phyloP scores from a whole-genome alignment of 23 tunicate genomes.

The Styela plicata region DNA sequence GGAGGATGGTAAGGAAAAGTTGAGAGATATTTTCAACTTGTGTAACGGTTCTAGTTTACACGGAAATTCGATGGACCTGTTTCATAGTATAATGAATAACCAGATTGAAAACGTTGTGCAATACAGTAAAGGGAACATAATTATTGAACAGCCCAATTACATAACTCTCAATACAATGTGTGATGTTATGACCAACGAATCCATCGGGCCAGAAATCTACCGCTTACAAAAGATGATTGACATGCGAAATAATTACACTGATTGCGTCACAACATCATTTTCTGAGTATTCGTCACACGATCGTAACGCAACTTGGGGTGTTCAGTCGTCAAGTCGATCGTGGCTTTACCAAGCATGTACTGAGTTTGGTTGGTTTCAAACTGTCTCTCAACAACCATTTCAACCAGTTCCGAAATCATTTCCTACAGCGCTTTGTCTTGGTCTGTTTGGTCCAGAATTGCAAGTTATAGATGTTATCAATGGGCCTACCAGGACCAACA shows the following conservation, averaged over 20 bases:
- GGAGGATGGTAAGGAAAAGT: constrained; percentile 15
- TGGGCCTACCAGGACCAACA: neutral
- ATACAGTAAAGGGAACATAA: constrained; percentile 59
- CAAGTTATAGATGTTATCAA: neutral
- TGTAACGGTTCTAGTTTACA: constrained; percentile 4
- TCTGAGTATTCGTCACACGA: neutral
- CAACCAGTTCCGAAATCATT: constrained; percentile 37
- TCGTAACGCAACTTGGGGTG: constrained; percentile 4
- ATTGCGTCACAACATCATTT: neutral
- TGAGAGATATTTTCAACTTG: constrained; percentile 31
- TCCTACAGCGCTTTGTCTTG: constrained; percentile 33
- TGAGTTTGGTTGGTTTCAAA: constrained; percentile 86
- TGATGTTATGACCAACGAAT: constrained; percentile 32
- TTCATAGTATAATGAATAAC: constrained; percentile 16
- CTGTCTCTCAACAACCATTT: constrained; percentile 46
- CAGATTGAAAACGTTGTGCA: constrained; percentile 66
- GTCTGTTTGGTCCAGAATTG: constrained; percentile 29
- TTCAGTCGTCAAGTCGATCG: neutral
- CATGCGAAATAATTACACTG: neutral
- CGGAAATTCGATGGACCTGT: neutral
- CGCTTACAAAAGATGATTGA: constrained; percentile 11
- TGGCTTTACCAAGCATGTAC: constrained; percentile 66
- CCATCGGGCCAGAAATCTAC: constrained; percentile 36
- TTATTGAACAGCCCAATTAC: neutral
- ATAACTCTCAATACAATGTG: constrained; percentile 34